Percentiles rank a stretch among this genome's conserved stretches.
These are phyloP conservation scores for Atta colombica DNA, from an alignment of 1,140 invertebrate species.

Conservation along the genomic window DNA sequence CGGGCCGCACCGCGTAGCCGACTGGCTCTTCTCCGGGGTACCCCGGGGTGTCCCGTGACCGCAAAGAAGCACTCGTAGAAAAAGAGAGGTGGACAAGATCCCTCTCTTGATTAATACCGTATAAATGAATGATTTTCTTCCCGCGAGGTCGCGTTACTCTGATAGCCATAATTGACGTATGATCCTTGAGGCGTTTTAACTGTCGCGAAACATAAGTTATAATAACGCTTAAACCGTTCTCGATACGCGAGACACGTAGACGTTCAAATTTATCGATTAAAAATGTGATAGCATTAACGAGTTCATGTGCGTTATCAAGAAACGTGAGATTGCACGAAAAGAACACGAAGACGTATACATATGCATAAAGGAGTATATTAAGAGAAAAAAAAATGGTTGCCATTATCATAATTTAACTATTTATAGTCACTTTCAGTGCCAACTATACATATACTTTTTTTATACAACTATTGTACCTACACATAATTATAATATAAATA, in stretches of 20 bases:
- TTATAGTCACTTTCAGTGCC: too few species aligned
- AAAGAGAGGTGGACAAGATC: slow-evolving; percentile 54
- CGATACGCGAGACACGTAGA: background rate
- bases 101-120: slow-evolving; percentile 65
- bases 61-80: slow-evolving; percentile 79
- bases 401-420: too few species aligned
- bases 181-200: slow-evolving; percentile 24
- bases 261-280: slow-evolving; percentile 7
- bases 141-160: slow-evolving; percentile 4
- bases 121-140: slow-evolving; percentile 12
- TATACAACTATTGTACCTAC: too few species aligned
- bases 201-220: background rate
- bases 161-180: slow-evolving; percentile 9
- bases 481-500: too few species aligned
- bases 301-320: background rate
- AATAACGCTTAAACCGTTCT: slow-evolving; percentile 25
- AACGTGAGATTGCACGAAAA: background rate
- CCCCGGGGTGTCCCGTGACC: slow-evolving; percentile 77
- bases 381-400: too few species aligned
- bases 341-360: background rate
- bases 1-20: slow-evolving; percentile 65
- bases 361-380: too few species aligned
- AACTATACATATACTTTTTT: too few species aligned
- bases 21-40: slow-evolving; percentile 61
- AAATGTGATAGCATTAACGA: background rate